Evolutionary conservation across 2,113 vertebrate genomes (phyloP).

Genomic region (Nothobranchius furzeri): DNA sequence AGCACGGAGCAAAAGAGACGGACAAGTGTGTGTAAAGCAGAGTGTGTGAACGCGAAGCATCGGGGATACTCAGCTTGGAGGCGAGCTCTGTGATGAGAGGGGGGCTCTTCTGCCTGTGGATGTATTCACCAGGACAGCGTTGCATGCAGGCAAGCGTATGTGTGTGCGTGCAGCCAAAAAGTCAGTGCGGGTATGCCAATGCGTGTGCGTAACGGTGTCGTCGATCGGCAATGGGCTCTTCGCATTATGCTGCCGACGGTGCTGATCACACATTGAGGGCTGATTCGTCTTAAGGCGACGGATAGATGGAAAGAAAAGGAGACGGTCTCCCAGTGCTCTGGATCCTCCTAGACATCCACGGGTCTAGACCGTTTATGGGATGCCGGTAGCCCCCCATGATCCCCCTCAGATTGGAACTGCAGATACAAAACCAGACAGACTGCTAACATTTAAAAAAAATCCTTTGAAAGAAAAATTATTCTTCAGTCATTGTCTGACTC

Average conservation of each 20-base stretch:
- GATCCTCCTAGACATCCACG: conserved; percentile 48
- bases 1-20: conserved; percentile 33
- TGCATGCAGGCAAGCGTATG: conserved; percentile 35
- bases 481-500: conserved; percentile 26
- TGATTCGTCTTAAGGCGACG: conserved; percentile 61
- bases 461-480: conserved; percentile 30
- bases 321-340: conserved; percentile 42
- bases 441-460: conserved; percentile 25
- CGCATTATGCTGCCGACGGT: conserved; percentile 64
- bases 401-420: conserved; percentile 58
- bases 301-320: conserved; percentile 52
- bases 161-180: conserved; percentile 28
- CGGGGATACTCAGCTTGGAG: conserved; percentile 67
- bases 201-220: conserved; percentile 58
- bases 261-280: conserved; percentile 72
- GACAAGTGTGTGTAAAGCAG: conserved; percentile 56
- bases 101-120: conserved; percentile 68
- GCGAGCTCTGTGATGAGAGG: conserved; percentile 60
- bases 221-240: conserved; percentile 65
- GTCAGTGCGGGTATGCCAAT: conserved; percentile 48
- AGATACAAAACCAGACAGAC: conserved; percentile 59
- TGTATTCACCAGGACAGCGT: conserved; percentile 64
- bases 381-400: conserved; percentile 34
- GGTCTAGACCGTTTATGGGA: conserved; percentile 61
- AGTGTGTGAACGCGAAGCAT: conserved; percentile 66